These are phyloP conservation scores for Neostethus bicornis DNA, from an alignment of 2,797 vertebrate genomes.

Conservation along the genomic window DNA sequence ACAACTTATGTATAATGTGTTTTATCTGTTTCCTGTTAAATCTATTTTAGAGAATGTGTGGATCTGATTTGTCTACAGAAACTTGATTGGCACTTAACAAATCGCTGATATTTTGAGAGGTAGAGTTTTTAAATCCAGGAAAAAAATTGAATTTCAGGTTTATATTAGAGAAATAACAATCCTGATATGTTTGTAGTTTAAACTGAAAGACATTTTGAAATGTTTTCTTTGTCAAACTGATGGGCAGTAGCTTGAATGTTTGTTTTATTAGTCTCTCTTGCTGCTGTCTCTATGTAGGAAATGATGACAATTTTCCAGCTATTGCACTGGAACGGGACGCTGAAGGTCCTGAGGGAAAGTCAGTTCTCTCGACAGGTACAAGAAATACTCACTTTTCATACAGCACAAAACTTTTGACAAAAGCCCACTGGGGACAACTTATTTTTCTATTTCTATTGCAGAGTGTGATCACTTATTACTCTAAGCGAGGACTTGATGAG, in stretches of 20 bases:
- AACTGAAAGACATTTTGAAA: slow-evolving; percentile 19
- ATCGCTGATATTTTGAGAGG: slow-evolving; percentile 40
- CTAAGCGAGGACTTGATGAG: slow-evolving; percentile 86
- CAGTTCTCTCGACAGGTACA: slow-evolving; percentile 88
- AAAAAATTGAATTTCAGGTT: slow-evolving; percentile 25
- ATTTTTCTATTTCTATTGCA: slow-evolving; percentile 52
- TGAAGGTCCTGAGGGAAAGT: slow-evolving; percentile 87
- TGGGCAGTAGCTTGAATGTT: slow-evolving; percentile 23
- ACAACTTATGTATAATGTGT: slow-evolving; percentile 28
- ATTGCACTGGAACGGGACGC: slow-evolving; percentile 91
- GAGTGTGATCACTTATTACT: slow-evolving; percentile 92
- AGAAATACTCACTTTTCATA: neutral
- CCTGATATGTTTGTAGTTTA: too few relatives aligned
- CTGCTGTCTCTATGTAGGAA: slow-evolving; percentile 75
- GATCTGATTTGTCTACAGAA: slow-evolving; percentile 32
- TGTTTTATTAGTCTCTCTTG: slow-evolving; percentile 16
- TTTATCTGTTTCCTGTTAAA: slow-evolving; percentile 56
- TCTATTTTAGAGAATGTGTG: slow-evolving; percentile 37
- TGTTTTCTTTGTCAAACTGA: slow-evolving; percentile 34
- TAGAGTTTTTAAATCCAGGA: slow-evolving; percentile 21
- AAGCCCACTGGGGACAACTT: neutral
- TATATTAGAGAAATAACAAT: slow-evolving; percentile 43
- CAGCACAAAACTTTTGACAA: neutral
- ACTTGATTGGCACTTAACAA: slow-evolving; percentile 35
- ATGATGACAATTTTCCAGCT: slow-evolving; percentile 94